These are phyloP conservation scores for Lagocephalus sceleratus DNA, from an alignment of 2,797 vertebrate species.

Conservation along the genomic window DNA sequence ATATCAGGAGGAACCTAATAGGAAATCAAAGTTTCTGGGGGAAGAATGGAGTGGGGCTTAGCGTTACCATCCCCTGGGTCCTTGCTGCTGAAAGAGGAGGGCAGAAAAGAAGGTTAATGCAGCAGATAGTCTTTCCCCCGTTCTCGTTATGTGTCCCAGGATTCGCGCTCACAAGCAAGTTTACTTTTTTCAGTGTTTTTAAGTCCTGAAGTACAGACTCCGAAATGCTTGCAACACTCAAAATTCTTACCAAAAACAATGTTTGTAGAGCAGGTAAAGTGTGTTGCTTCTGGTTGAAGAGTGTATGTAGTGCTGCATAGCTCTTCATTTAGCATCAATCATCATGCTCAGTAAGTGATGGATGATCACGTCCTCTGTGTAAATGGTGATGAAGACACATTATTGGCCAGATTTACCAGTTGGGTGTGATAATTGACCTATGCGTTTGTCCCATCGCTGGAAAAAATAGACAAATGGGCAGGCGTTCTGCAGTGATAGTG, in stretches of 20 bases:
- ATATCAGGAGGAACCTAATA: conserved; percentile 99
- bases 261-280: neutral
- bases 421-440: no score
- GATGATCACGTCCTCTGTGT: no score
- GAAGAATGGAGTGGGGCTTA: conserved; percentile 95
- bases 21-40: conserved; percentile 95
- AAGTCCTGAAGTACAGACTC: conserved; percentile 34
- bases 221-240: no score
- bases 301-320: neutral
- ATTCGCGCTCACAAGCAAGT: conserved; percentile 40
- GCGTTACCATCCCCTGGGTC: conserved; percentile 96
- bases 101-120: conserved; percentile 95
- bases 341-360: no score
- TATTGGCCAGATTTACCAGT: no score
- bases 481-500: no score
- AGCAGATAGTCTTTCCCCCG: conserved; percentile 96
- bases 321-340: neutral
- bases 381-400: no score
- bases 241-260: neutral
- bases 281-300: conserved; percentile 4
- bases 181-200: conserved; percentile 33
- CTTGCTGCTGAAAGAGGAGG: conserved; percentile 94
- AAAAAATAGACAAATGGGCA: no score
- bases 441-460: no score
- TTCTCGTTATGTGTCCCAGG: conserved; percentile 67